Conservation (phyloP, 1,140 invertebrate species). For the Drusus annulatus region DNA sequence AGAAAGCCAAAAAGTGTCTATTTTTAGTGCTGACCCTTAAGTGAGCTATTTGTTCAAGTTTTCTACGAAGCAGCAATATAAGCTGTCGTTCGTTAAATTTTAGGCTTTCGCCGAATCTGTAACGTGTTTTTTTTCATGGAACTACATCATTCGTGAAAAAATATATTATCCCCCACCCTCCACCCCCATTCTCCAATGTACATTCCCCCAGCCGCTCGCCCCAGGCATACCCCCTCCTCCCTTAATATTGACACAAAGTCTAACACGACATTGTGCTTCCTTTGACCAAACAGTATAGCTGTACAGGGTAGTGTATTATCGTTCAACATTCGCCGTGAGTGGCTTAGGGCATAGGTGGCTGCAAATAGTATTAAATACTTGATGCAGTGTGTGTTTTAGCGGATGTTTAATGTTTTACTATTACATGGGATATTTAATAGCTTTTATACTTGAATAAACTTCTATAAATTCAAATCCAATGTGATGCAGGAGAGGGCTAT, state of each 20-base stretch:
- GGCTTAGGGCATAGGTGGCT: slow-evolving; percentile 3
- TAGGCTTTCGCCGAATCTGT: neutral
- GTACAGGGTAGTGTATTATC: neutral
- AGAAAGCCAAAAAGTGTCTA: no score
- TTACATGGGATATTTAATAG: no score
- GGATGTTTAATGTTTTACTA: no score
- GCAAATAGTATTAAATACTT: slow-evolving; percentile 21
- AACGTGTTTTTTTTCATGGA: neutral
- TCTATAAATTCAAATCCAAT: no score
- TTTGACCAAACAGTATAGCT: slow-evolving; percentile 45
- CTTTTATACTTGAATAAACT: no score
- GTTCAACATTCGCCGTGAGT: slow-evolving; percentile 2
- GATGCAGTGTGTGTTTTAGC: neutral
- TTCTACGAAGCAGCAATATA: no score
- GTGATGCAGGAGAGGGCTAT: no score
- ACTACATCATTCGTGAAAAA: slow-evolving; percentile 9
- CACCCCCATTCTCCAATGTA: no score
- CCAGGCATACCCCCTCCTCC: slow-evolving; percentile 35
- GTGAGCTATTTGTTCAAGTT: no score
- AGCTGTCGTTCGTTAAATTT: no score
- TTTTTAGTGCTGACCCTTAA: no score
- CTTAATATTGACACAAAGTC: slow-evolving; percentile 57
- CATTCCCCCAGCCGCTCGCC: neutral
- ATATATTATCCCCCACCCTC: no score
- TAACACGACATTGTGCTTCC: slow-evolving; percentile 58